These are phyloP conservation scores for Hydropotes inermis DNA, from an alignment of 2,113 vertebrate genomes.

Conservation along the genomic window DNA sequence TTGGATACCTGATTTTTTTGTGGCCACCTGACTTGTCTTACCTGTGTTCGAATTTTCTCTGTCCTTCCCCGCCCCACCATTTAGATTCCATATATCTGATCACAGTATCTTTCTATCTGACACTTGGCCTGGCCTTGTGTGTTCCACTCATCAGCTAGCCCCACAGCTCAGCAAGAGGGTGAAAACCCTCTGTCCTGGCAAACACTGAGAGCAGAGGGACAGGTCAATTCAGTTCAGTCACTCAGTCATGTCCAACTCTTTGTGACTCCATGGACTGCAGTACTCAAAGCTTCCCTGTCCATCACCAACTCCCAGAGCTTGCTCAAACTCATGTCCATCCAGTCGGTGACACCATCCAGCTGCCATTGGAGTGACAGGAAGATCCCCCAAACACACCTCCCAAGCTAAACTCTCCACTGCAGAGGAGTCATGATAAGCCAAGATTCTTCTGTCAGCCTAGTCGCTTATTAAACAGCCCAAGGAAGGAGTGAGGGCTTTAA, in stretches of 20 bases:
- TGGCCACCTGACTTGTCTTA: background rate
- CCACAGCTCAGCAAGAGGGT: background rate
- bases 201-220: background rate
- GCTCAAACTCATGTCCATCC: background rate
- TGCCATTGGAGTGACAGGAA: background rate
- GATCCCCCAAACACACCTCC: background rate
- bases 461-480: background rate
- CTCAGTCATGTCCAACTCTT: background rate
- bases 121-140: background rate
- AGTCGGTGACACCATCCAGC: background rate
- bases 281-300: background rate
- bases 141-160: background rate
- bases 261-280: background rate
- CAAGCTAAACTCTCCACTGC: background rate
- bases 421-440: background rate
- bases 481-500: background rate
- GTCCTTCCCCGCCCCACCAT: fast-evolving
- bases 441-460: background rate
- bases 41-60: background rate
- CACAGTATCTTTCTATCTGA: background rate
- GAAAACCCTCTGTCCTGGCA: background rate
- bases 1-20: background rate
- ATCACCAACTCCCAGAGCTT: background rate
- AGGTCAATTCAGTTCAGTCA: background rate
- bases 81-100: background rate